Evolutionary conservation across 1,140 invertebrate species (phyloP), one percentile per base, ranked within the genome.

Genomic region (Mizuhopecten yessoensis): DNA sequence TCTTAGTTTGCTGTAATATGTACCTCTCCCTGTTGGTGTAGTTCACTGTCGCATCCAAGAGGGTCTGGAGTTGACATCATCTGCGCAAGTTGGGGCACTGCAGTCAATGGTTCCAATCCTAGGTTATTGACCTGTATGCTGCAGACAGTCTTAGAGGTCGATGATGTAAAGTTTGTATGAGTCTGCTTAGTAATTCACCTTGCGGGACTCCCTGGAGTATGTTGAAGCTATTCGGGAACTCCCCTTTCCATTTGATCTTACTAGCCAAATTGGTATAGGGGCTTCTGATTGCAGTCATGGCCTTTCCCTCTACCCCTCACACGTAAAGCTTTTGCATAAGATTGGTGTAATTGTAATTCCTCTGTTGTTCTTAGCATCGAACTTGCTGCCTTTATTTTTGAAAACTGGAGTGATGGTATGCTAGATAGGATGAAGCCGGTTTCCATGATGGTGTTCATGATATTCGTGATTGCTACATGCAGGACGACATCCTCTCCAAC

Each of bases 1-100:
- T 90, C 34, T 92, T 92, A 23, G 57, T 87, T 29, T 87, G 91
- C 36, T 92, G 89, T 23, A 90, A 33, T 33, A 88, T 17, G 45
- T 90, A 90, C 23, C 87, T 87, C 36, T 92, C 91, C 33, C 17
- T 9, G 10, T 88, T 92, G 34, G 57, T 90, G 34, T 39, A 90
- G 34, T 90, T 29, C 3, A 86, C 34, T 36, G 29, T 36, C 23
- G 86, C 86, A 34, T 90, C 34, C 0, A 36, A 13, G 13, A 90
- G 34, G 20, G 33, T 42, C 29, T 90, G 75, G 7, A 90, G 49
- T 36, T 86, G 0, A 90, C 86, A 42, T 90, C 89, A 33, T 90
- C 89, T 17, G 89, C 89, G 86, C 89, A 90, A 1, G 34, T 90
- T 86, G 89, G 89, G 13, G 89, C 89, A 86, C 34, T 75, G 23